Percentiles rank a stretch among this genome's conserved stretches.
Conservation (phyloP, 2,797 vertebrate genomes). For the Micrastur ruficollis region DNA sequence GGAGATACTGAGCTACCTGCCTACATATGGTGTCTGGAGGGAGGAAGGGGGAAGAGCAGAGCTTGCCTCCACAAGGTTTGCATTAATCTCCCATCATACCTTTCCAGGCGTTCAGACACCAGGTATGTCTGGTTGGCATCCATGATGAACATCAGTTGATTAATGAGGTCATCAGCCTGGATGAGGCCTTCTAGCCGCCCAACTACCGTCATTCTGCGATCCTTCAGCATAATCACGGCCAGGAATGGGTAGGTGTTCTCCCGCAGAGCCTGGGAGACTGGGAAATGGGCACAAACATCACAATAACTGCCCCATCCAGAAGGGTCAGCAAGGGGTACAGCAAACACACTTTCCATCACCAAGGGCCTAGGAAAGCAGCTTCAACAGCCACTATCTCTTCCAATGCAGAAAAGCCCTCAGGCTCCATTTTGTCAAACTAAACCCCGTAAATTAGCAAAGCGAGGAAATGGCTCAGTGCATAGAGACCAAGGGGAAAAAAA, state of each 20-base stretch:
- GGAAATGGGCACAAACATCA: slow-evolving; percentile 13
- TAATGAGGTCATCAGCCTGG: slow-evolving; percentile 94
- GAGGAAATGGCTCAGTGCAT: neutral
- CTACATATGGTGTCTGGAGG: accelerated
- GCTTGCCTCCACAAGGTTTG: neutral
- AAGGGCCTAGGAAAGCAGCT: neutral
- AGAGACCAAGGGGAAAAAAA: neutral
- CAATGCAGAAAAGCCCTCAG: neutral
- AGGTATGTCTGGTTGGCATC: slow-evolving; percentile 97
- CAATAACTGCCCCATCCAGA: neutral
- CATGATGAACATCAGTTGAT: slow-evolving; percentile 97
- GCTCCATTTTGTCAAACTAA: neutral
- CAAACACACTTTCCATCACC: neutral
- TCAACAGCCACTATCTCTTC: neutral
- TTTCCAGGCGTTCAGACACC: slow-evolving; percentile 93
- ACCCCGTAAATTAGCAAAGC: neutral
- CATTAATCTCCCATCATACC: slow-evolving; percentile 71
- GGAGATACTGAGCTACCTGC: neutral
- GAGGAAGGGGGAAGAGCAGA: neutral
- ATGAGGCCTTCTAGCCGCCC: slow-evolving; percentile 95
- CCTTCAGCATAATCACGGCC: slow-evolving; percentile 98
- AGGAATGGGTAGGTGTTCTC: slow-evolving; percentile 98
- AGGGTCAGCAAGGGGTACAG: neutral
- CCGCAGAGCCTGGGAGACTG: slow-evolving; percentile 95
- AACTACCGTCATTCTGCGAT: slow-evolving; percentile 97